Conservation (phyloP, 2,888 invertebrate species). For the Caenorhabditis japonica region DNA sequence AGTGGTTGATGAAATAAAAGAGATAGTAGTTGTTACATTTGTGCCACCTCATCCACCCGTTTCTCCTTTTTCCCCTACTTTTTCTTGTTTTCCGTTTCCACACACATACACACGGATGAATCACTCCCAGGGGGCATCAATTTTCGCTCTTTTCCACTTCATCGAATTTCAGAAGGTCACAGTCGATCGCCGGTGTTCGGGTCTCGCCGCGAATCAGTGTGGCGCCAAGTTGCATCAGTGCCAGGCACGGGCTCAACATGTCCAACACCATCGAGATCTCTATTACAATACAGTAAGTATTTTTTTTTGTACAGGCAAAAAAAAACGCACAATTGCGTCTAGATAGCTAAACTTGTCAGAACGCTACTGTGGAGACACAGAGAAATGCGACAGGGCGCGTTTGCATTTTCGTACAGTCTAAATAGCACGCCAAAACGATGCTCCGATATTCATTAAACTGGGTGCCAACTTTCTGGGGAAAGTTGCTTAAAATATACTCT, state of each 20-base stretch:
- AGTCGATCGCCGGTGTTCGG: constrained; percentile 57
- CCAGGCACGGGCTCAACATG: constrained; percentile 38
- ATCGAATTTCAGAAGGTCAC: constrained; percentile 51
- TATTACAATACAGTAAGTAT: constrained; percentile 47
- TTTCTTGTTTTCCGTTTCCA: constrained; percentile 22
- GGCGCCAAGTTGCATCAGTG: constrained; percentile 26
- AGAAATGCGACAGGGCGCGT: too few species aligned
- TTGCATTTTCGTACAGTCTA: too few species aligned
- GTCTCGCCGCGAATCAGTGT: constrained; percentile 46
- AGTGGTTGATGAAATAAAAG: background rate
- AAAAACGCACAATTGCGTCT: too few species aligned
- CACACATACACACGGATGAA: constrained; percentile 19
- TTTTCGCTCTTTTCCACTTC: background rate
- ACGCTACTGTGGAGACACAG: too few species aligned
- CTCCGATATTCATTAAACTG: too few species aligned
- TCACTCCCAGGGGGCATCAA: constrained; percentile 27
- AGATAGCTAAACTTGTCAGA: too few species aligned
- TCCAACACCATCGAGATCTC: constrained; percentile 53
- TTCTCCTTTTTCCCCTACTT: too few species aligned
- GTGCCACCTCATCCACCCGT: constrained; percentile 39
- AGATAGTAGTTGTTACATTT: constrained; percentile 32
- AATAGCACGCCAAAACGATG: too few species aligned
- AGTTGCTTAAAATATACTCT: too few species aligned
- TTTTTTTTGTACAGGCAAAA: too few species aligned
- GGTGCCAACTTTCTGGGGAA: too few species aligned